A percentile compares a stretch with the other conserved stretches of the same genome.
Evolutionary conservation across 2,888 invertebrate genomes (phyloP).

Genomic region (Lithophane socia): DNA sequence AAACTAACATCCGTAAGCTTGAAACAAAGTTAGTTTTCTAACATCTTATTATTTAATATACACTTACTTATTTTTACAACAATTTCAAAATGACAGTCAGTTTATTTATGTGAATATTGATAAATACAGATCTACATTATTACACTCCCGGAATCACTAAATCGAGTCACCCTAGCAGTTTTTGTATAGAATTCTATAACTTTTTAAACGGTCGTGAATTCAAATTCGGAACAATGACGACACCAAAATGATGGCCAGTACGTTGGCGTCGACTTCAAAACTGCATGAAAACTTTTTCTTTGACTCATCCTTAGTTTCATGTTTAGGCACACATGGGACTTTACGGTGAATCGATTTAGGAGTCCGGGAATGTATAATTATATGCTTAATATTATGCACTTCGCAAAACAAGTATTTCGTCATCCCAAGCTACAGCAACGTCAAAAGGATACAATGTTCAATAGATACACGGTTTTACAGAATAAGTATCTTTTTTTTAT

Average conservation of each 20-base stretch:
- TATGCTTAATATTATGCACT: constrained; percentile 4
- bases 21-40: constrained; percentile 50
- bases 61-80: constrained; percentile 53
- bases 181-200: background rate
- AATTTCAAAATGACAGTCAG: constrained; percentile 33
- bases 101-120: constrained; percentile 13
- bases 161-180: background rate
- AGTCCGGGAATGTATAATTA: background rate
- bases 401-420: constrained; percentile 17
- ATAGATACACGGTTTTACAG: constrained; percentile 16
- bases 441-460: constrained; percentile 16
- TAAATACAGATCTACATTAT: constrained; percentile 24
- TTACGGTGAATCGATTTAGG: background rate
- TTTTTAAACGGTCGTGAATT: background rate
- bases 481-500: constrained; percentile 9
- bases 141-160: background rate
- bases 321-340: background rate
- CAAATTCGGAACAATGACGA: background rate
- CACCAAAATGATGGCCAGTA: background rate
- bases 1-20: constrained; percentile 35
- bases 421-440: constrained; percentile 12
- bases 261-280: background rate
- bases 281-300: background rate
- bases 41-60: constrained; percentile 33
- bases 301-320: background rate